phyloP scores from a whole-genome alignment of 2,797 vertebrate genomes.

The Chaenodraco wilsoni region DNA sequence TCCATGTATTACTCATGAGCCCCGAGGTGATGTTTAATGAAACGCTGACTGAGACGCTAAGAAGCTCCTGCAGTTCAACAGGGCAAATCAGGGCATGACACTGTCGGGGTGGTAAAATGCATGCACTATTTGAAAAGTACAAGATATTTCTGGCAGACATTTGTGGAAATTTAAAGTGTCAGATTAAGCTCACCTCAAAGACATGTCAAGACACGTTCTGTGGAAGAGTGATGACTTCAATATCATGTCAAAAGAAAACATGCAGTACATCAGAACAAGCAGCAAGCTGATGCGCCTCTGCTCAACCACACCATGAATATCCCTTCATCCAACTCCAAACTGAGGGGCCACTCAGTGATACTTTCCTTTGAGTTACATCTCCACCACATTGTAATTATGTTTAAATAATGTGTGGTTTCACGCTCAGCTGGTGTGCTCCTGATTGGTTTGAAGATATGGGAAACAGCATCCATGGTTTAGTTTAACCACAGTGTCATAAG shows the following conservation, averaged over 20 bases:
- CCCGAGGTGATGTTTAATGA: conserved; percentile 45
- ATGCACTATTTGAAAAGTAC: neutral
- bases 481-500: conserved; percentile 19
- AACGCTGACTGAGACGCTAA: conserved; percentile 25
- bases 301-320: conserved; percentile 8
- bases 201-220: conserved; percentile 4
- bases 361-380: conserved; percentile 38
- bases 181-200: neutral
- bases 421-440: conserved; percentile 23
- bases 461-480: conserved; percentile 35
- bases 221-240: conserved; percentile 15
- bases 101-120: conserved; percentile 7
- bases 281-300: neutral
- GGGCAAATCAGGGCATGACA: conserved; percentile 3
- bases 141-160: neutral
- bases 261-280: conserved; percentile 14
- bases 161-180: neutral
- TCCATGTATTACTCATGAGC: conserved; percentile 9
- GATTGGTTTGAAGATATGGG: conserved; percentile 28
- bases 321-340: conserved; percentile 26
- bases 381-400: conserved; percentile 35
- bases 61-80: conserved; percentile 5
- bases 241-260: conserved; percentile 2
- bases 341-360: conserved; percentile 2
- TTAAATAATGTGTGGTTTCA: conserved; percentile 34